A percentile compares a stretch with the other conserved stretches of the same genome.
Evolutionary conservation across 37 sponge, comb jelly and placozoan genomes (phyloP).

Genomic region (Chondrilla cf. caribensis): DNA sequence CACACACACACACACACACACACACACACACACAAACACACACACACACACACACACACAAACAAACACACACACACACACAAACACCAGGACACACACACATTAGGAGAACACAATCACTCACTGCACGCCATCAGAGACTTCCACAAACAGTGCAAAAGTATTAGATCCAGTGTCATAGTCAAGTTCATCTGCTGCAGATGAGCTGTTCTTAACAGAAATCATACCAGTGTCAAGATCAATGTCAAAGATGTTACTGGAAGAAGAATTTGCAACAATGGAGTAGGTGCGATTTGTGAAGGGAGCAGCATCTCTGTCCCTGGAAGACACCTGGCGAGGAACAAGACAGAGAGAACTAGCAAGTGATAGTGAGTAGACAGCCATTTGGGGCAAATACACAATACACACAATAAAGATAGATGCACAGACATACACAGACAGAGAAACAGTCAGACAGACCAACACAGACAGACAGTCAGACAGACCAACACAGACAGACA

Average conservation of each 20-base stretch:
- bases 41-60: too few species aligned
- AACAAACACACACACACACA: too few species aligned
- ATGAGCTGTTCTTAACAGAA: background rate
- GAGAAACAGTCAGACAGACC: too few species aligned
- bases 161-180: background rate
- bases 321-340: slow-evolving; percentile 1
- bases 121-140: slow-evolving; percentile 23
- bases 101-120: too few species aligned
- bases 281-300: background rate
- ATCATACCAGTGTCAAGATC: background rate
- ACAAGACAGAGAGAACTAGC: too few species aligned
- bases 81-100: too few species aligned
- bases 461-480: too few species aligned
- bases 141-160: background rate
- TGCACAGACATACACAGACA: too few species aligned
- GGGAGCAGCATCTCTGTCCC: background rate
- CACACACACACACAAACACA: too few species aligned
- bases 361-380: too few species aligned
- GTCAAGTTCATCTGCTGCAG: background rate
- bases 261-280: background rate
- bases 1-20: too few species aligned
- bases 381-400: background rate
- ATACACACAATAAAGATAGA: too few species aligned
- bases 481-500: background rate
- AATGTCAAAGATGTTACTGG: background rate